phyloP scores from a whole-genome alignment of 2,113 vertebrate species.

The Noturus placidus region DNA sequence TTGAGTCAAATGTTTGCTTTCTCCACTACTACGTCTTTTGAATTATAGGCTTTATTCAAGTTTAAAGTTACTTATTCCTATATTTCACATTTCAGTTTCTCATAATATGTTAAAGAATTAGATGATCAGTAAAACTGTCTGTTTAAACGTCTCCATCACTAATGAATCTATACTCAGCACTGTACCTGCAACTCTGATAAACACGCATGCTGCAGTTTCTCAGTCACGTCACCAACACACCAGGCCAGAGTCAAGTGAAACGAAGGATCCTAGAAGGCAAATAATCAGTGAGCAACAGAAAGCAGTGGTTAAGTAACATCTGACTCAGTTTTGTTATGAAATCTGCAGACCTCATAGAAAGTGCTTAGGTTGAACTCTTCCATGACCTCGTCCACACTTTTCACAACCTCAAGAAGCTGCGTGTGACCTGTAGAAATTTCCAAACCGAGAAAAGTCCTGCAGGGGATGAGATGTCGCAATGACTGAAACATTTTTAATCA shows the following conservation, averaged over 20 bases:
- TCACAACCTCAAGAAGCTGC: slow-evolving; percentile 80
- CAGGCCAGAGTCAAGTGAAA: slow-evolving; percentile 95
- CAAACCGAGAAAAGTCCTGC: slow-evolving; percentile 89
- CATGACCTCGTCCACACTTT: slow-evolving; percentile 82
- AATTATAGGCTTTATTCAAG: neutral
- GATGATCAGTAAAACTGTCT: neutral
- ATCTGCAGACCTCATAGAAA: slow-evolving; percentile 82
- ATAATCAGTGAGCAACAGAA: neutral
- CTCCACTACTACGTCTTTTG: neutral
- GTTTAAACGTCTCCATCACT: too few relatives aligned
- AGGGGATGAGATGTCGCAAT: slow-evolving; percentile 9
- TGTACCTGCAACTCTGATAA: slow-evolving; percentile 83
- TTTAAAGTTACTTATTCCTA: neutral
- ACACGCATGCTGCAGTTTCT: slow-evolving; percentile 69
- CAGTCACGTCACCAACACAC: slow-evolving; percentile 82
- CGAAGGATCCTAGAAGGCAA: slow-evolving; percentile 78
- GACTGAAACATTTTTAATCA: neutral
- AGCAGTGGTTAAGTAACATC: neutral
- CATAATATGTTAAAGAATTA: neutral
- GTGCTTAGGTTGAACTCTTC: slow-evolving; percentile 83
- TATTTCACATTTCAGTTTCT: neutral
- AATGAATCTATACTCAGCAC: neutral
- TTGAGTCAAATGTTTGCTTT: neutral
- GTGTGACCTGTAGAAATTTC: slow-evolving; percentile 80
- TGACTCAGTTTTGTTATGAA: neutral